Conservation (phyloP, 2,113 vertebrate species). For the Lampris megalopsis region DNA sequence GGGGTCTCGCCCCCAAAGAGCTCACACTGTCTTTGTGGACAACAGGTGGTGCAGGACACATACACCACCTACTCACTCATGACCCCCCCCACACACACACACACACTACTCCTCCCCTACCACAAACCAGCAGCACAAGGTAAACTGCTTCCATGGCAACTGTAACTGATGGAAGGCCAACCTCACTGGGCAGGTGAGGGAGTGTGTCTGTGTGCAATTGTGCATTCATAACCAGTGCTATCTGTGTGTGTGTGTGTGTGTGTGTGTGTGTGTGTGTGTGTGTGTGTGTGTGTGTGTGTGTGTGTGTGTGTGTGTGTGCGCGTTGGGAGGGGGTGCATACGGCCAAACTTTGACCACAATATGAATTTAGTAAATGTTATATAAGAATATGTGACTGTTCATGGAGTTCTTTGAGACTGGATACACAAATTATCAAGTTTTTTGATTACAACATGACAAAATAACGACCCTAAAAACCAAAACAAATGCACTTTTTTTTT, state of each 20-base stretch:
- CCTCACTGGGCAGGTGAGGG: conserved; percentile 22
- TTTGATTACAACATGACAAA: no score
- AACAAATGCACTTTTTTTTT: no score
- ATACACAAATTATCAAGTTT: no score
- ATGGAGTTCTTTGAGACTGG: no score
- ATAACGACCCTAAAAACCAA: no score
- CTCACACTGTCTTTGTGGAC: conserved; percentile 13
- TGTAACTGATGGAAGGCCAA: conserved; percentile 17
- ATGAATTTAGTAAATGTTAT: no score
- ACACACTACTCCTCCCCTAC: conserved; percentile 2
- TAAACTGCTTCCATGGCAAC: conserved; percentile 42
- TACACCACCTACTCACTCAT: background rate
- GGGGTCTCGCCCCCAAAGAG: background rate
- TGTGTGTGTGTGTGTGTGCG: background rate
- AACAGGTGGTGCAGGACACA: conserved; percentile 33
- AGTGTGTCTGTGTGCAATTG: background rate
- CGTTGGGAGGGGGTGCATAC: background rate
- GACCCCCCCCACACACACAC: conserved; percentile 21
- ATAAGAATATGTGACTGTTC: no score
- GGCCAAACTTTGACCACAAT: no score
- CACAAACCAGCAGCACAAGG: conserved; percentile 4
- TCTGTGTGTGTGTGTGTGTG: background rate
- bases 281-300: background rate
- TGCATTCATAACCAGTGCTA: no score
- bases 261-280: background rate